These are phyloP conservation scores for Agonum fuliginosum DNA, from an alignment of 2,888 invertebrate species.

Conservation along the genomic window DNA sequence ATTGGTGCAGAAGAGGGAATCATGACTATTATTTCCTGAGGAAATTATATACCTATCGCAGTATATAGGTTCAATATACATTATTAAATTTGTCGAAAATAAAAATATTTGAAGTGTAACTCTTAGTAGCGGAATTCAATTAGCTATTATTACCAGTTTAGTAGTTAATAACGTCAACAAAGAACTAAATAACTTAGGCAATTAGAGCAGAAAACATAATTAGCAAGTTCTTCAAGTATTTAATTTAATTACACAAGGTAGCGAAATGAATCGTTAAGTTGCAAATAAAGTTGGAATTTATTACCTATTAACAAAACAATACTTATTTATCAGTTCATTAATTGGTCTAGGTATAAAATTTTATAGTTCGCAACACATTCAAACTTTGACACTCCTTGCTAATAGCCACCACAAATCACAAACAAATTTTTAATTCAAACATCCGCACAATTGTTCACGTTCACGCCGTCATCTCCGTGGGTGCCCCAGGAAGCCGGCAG, in stretches of 20 bases:
- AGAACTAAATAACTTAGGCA: neutral
- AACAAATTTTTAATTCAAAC: neutral
- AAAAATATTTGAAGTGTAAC: no score
- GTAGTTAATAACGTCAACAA: neutral
- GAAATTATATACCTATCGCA: no score
- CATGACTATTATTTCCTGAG: no score
- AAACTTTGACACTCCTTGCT: neutral
- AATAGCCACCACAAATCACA: neutral
- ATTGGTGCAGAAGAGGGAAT: no score
- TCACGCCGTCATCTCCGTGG: constrained; percentile 2
- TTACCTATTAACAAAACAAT: constrained; percentile 10
- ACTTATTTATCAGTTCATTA: neutral
- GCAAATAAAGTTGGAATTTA: constrained; percentile 4
- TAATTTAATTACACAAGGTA: constrained; percentile 1
- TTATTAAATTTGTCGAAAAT: no score
- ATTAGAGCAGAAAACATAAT: neutral
- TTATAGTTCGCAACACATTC: neutral
- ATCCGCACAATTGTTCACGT: neutral
- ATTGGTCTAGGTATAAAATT: no score
- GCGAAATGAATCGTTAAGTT: neutral
- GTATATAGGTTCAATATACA: no score
- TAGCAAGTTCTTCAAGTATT: constrained; percentile 6
- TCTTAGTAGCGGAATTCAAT: no score
- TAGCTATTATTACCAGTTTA: neutral
- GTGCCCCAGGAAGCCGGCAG: constrained; percentile 44